These are phyloP conservation scores for Penaeus indicus DNA, from an alignment of 1,140 invertebrate genomes.

Conservation along the genomic window DNA sequence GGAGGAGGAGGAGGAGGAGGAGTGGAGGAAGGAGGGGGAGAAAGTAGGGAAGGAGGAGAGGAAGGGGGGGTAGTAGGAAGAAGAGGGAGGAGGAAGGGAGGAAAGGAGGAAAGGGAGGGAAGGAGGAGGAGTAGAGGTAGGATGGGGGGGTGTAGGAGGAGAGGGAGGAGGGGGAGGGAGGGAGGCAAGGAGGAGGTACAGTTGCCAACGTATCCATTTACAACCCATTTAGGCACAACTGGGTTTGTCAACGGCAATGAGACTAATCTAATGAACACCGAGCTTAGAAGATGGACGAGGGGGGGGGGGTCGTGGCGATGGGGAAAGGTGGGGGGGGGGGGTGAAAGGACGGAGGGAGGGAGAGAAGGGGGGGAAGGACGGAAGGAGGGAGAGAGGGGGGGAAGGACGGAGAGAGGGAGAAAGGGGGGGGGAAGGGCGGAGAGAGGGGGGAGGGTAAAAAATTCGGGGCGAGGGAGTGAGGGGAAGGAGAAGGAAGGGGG, in stretches of 20 bases:
- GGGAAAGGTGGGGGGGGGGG: neutral
- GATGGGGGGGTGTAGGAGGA: neutral
- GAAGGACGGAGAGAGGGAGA: no score
- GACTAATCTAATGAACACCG: constrained; percentile 59
- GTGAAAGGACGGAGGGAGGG: no score
- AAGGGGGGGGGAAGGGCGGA: no score
- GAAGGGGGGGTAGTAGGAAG: no score
- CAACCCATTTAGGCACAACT: constrained; percentile 54
- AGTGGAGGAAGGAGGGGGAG: no score
- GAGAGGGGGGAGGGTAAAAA: no score
- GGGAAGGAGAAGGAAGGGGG: no score
- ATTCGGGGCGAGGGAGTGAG: no score
- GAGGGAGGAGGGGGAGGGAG: neutral
- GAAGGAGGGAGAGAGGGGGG: no score
- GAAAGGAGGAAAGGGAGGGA: neutral
- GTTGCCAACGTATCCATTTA: constrained; percentile 53
- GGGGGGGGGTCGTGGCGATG: neutral
- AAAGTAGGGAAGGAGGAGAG: no score
- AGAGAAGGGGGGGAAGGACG: no score
- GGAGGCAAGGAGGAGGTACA: constrained; percentile 13
- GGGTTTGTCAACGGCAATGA: constrained; percentile 59
- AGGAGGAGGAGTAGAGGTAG: neutral
- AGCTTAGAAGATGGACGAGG: constrained; percentile 44
- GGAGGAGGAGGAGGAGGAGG: neutral
- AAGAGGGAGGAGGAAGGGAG: no score